Base-by-base conservation (phyloP, 1,140 invertebrate genomes). In the Archivesica marissinica region DNA sequence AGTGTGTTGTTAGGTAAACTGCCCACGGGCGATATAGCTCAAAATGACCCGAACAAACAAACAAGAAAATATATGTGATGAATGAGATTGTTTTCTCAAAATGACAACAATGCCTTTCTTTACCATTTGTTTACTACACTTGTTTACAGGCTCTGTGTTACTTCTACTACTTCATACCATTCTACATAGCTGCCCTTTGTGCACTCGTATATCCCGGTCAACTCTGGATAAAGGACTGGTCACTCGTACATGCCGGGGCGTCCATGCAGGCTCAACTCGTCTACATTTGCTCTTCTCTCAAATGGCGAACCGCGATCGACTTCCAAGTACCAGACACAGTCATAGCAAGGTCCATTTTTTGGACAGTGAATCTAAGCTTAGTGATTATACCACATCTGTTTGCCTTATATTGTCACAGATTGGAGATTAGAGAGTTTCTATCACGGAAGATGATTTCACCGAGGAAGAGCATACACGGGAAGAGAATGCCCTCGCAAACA, bases 191-290 rank as follows among this genome's bases (percentile, higher is more conserved):
- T 41, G 59, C 47, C 44, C 4, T 85, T 9, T 78, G 59, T 23
- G 30, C 52, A 0, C 74, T 85, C 74, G 41, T 85, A 0, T 85
- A 85, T 35, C 72, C 59, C 28, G 82, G 74, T 39, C 72, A 85
- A 30, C 44, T 7, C 6, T 85, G 82, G 82, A 50, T 85, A 6
- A 78, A 78, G 44, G 82, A 85, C 61, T 85, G 82, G 82, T 77
- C 72, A 17, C 70, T 85, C 11, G 33, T 85, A 30, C 56, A 54
- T 30, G 82, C 82, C 17, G 82, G 82, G 7, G 82, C 70, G 9
- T 50, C 82, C 28, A 68, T 85, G 4, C 82, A 85, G 35, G 74
- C 72, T 50, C 82, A 85, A 59, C 39, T 85, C 6, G 47, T 44
- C n/a, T 85, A 25, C 50, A 85, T 85, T 11, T 52, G 74, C 4